Percentiles rank a stretch among this genome's conserved stretches.
Conservation (phyloP, 1,140 invertebrate genomes). For the Drosophila mayri region DNA sequence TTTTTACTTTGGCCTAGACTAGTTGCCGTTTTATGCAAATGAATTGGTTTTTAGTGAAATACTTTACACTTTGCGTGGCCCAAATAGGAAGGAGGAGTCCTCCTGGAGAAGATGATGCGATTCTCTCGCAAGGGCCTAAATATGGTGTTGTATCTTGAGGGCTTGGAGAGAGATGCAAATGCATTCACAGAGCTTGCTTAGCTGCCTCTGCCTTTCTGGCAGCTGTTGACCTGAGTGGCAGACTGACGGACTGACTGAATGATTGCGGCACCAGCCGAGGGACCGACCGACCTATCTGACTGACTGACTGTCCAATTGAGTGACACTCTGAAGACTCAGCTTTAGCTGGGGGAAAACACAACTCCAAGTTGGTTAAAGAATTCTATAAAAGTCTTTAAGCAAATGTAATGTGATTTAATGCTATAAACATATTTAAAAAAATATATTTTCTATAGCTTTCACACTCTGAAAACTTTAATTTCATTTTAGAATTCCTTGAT, state of each 20-base stretch:
- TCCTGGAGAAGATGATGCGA: not conserved
- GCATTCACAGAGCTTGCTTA: conserved; percentile 36
- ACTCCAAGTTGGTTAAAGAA: not conserved
- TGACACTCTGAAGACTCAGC: conserved; percentile 26
- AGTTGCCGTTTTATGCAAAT: conserved; percentile 80
- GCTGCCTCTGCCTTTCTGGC: conserved; percentile 20
- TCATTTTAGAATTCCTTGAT: not conserved
- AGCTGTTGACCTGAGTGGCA: conserved; percentile 52
- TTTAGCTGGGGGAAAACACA: not conserved
- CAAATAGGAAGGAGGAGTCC: conserved; percentile 1
- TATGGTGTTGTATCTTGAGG: not conserved
- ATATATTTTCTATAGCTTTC: not conserved
- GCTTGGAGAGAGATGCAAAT: conserved; percentile 27
- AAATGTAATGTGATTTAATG: not conserved
- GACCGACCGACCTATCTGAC: conserved; percentile 25
- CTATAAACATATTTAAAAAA: not conserved
- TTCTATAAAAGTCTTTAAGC: not conserved
- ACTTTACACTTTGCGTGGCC: conserved; percentile 67
- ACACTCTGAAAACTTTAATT: not conserved
- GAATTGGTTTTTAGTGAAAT: conserved; percentile 83
- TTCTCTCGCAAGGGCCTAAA: not conserved
- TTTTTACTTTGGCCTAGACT: conserved; percentile 33
- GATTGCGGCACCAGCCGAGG: conserved; percentile 34
- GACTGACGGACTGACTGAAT: conserved; percentile 48
- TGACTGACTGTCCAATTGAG: conserved; percentile 43